Conservation (phyloP, 2,113 vertebrate species). For the Atherinomorus stipes region DNA sequence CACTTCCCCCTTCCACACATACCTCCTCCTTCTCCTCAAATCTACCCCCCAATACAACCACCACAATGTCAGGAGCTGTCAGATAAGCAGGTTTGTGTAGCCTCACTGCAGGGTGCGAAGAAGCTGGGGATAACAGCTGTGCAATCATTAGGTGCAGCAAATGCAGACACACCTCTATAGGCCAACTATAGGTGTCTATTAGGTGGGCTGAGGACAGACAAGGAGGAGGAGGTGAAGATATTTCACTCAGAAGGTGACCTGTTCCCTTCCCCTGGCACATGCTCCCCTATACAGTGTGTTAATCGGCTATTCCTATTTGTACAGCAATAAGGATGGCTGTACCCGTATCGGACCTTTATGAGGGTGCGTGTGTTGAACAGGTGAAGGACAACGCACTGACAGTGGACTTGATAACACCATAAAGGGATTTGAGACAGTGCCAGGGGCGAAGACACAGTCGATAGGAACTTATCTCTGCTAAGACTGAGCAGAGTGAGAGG, state of each 20-base stretch:
- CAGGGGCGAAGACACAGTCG: constrained; percentile 71
- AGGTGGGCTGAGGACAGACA: constrained; percentile 37
- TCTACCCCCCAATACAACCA: constrained; percentile 33
- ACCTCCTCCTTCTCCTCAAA: constrained; percentile 4
- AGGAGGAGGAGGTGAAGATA: constrained; percentile 36
- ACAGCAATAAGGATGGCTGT: constrained; percentile 47
- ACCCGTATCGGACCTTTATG: constrained; percentile 59
- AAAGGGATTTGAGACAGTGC: constrained; percentile 76
- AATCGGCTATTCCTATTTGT: constrained; percentile 53
- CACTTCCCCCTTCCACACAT: constrained; percentile 21
- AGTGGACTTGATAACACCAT: constrained; percentile 73
- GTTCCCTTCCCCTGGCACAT: constrained; percentile 28
- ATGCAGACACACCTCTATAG: constrained; percentile 53
- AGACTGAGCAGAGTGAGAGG: constrained; percentile 55
- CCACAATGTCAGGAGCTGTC: constrained; percentile 80
- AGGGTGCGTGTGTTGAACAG: constrained; percentile 64
- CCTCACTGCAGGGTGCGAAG: constrained; percentile 69
- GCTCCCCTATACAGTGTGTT: constrained; percentile 37
- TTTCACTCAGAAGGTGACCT: constrained; percentile 73
- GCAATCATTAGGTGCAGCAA: constrained; percentile 73
- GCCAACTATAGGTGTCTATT: constrained; percentile 44
- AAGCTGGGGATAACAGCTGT: constrained; percentile 72
- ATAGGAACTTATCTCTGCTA: constrained; percentile 76
- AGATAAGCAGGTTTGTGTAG: constrained; percentile 78
- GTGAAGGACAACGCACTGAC: constrained; percentile 79